Evolutionary conservation across 1,140 invertebrate species (phyloP), one percentile per base, ranked within the genome.

Genomic region (Papilio polyxenes): DNA sequence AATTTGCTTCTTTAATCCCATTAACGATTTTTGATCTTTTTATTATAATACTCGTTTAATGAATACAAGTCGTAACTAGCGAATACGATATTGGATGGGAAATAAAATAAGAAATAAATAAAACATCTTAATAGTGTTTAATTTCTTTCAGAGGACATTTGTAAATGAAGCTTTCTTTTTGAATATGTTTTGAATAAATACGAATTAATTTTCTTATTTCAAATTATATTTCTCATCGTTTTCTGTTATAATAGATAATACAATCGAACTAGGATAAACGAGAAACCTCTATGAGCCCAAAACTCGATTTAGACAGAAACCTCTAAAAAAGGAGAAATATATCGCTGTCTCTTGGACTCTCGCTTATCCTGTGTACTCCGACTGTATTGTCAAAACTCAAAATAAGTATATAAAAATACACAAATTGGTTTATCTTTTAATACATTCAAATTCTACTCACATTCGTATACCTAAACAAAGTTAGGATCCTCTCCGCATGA

Each of bases 1-100:
- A 92, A 92, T 92, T 92, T 92, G 89, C 84, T 77, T 87, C 74
- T 84, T 88, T 89, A 89, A 91, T 92, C 91, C 88, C 87, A 90
- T 93, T 92, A 92, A 90, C 84, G 89, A 90, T 90, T 92, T 91
- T 91, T 82, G 83, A 87, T 82, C 85, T 86, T 84, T 91, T 91
- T 87, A 87, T 93, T 89, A 89, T 86, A 83, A 85, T 87, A 86
- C 56, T 62, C 75, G 75, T 82, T 75, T 81, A 74, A 80, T 23
- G 13, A 82, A 31, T 62, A n/a, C 75, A 48, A 53, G 8, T 76
- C 31, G 11, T 72, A 72, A 72, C 31, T 65, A 65, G 31, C 31
- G 6, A 37, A 10, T 37, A 9, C 3, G 65, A 13, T 72, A 15
- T 72, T 15, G 10, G 23, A 37, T 69, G 11, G 20, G 6, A 23